These are phyloP conservation scores for cattle (Bos taurus) DNA, from an alignment of 2,113 vertebrate genomes.

Conservation along the genomic window DNA sequence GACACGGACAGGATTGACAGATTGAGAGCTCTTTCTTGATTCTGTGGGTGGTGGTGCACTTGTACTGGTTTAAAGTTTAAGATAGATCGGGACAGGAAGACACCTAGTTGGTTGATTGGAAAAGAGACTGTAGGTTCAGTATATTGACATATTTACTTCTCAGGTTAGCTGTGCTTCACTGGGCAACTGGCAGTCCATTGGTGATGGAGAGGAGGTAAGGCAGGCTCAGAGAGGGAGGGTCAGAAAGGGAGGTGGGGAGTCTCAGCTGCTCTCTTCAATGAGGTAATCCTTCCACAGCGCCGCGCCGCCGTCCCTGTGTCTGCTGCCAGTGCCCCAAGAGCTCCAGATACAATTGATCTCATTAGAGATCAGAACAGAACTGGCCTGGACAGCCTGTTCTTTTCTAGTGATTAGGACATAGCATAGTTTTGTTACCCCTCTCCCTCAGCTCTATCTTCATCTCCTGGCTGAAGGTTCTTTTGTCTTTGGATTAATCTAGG, in stretches of 20 bases:
- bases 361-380: constrained; percentile 71
- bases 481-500: constrained; percentile 64
- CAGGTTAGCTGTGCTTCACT: not conserved
- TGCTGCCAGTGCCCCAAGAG: constrained; percentile 50
- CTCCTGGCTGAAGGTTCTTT: constrained; percentile 54
- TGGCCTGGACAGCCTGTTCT: constrained; percentile 76
- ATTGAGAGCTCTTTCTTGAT: not conserved
- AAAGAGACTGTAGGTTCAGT: not conserved
- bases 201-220: not conserved
- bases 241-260: constrained; percentile 29
- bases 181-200: not conserved
- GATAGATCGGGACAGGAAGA: not conserved
- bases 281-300: constrained; percentile 56
- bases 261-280: constrained; percentile 53
- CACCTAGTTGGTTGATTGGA: not conserved
- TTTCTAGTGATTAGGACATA: constrained; percentile 72
- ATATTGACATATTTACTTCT: not conserved
- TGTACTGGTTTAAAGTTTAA: not conserved
- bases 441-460: constrained; percentile 3
- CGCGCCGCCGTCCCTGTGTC: not conserved
- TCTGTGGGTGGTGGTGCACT: not conserved
- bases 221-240: not conserved
- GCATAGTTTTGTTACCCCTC: constrained; percentile 37
- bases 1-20: not conserved
- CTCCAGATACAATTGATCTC: constrained; percentile 68